phyloP scores from a whole-genome alignment of 2,113 vertebrate species.

The Etheostoma cragini region DNA sequence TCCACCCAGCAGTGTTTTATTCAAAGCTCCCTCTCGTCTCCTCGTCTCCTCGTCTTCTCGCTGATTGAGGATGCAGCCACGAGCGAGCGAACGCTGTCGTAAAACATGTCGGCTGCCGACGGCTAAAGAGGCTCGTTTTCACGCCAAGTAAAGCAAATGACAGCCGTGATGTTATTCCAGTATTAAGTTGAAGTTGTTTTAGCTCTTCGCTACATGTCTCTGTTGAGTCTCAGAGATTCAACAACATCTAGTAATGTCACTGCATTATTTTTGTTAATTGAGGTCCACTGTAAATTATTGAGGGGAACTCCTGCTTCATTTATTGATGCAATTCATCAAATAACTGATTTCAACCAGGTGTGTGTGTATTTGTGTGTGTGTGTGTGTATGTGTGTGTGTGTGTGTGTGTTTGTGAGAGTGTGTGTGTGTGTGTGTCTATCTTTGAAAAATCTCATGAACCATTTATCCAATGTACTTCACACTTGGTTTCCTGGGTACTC shows the following conservation, averaged over 20 bases:
- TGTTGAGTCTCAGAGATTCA: conserved; percentile 40
- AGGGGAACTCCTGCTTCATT: no score
- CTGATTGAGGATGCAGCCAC: conserved; percentile 66
- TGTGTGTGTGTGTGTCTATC: no score
- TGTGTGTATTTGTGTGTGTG: no score
- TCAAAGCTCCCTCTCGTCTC: conserved; percentile 46
- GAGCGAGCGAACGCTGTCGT: conserved; percentile 24
- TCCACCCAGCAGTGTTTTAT: conserved; percentile 38
- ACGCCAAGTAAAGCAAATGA: conserved; percentile 61
- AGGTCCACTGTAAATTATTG: conserved; percentile 15
- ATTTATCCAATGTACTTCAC: no score
- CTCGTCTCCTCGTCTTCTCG: conserved; percentile 23
- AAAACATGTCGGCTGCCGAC: conserved; percentile 43
- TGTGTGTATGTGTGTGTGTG: no score
- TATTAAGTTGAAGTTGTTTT: conserved; percentile 47
- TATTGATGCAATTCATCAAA: no score
- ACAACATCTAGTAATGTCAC: conserved; percentile 6
- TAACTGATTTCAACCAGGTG: neutral
- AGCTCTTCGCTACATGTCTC: conserved; percentile 49
- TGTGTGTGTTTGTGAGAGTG: no score
- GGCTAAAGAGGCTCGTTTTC: conserved; percentile 41
- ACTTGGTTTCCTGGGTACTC: no score
- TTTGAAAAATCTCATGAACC: no score
- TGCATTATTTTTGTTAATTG: conserved; percentile 41
- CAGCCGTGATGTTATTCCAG: conserved; percentile 54